Evolutionary conservation across 2,113 vertebrate species (phyloP), one percentile per base, ranked within the genome.

Genomic region (Cryptomyrus ogoouensis): DNA sequence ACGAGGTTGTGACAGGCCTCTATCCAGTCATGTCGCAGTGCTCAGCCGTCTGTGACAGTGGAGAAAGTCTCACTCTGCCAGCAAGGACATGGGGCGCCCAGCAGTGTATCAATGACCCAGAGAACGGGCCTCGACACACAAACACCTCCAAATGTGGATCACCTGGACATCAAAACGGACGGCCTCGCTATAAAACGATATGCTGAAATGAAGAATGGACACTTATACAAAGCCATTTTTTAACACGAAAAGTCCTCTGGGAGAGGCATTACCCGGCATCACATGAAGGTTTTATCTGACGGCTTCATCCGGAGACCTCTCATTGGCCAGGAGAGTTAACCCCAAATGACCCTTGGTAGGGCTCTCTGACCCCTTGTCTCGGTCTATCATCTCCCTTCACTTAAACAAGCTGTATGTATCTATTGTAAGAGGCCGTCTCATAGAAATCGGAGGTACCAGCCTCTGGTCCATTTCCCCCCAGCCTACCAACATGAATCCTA

Each of bases 331-430:
- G 66, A 77, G 88, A 88, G 24, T 88, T 66, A 88, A 70, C 88
- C 88, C 35, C 88, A 88, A 49, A 1, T 44, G 70, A 89, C 88
- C 66, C 31, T 80, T 53, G 49, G 12, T 24, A n/a, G 47, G 52
- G 31, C 50, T n/a, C n/a, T 53, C 46, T 80, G 47, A 56, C 92
- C 91, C 90, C 89, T 91, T 88, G 85, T 91, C 74, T 83, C 93
- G 92, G 94, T 95, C 94, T 94, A 70, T 56, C 35, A 92, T 91
- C 91, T 93, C 91, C 91, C 92, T 94, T 94, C 93, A 93, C 93
- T 91, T 91, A 93, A 93, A 94, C 94, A 94, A 94, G 92, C 93
- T 91, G 93, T 91, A 91, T 93, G n/a, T 93, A 95, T 93, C 94
- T 93, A 10, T 94, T 95, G 93, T 94, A 95, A 94, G 94, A 92